Percentiles rank a stretch among this genome's conserved stretches.
Conservation (phyloP, 2,888 invertebrate species). For the Amphipoea oculea region DNA sequence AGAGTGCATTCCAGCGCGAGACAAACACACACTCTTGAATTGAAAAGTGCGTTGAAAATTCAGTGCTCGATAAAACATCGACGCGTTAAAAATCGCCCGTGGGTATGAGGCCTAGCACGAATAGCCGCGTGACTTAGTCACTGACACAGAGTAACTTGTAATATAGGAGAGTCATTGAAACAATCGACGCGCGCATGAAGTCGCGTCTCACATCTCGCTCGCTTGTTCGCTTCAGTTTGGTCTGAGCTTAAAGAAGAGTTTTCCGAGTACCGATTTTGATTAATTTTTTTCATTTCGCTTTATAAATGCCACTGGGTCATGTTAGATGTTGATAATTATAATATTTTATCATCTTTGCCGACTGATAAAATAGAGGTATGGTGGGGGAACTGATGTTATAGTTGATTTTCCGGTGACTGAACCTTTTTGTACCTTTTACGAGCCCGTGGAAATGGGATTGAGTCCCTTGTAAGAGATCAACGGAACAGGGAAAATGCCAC, state of each 20-base stretch:
- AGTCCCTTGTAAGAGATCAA: slow-evolving; percentile 45
- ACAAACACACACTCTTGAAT: background rate
- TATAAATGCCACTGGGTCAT: background rate
- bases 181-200: background rate
- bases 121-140: background rate
- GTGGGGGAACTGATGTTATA: slow-evolving; percentile 32
- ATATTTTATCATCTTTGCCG: slow-evolving; percentile 45
- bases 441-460: slow-evolving; percentile 19
- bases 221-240: background rate
- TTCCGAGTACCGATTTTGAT: slow-evolving; percentile 14
- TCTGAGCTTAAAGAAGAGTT: background rate
- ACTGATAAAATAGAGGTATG: slow-evolving; percentile 9
- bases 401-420: slow-evolving; percentile 44
- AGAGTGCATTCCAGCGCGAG: background rate
- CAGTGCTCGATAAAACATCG: background rate
- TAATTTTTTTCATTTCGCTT: background rate
- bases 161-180: no score
- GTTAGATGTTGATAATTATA: slow-evolving; percentile 6
- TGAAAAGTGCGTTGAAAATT: background rate
- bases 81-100: background rate
- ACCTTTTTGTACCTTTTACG: slow-evolving; percentile 42
- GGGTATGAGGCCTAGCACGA: background rate
- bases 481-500: slow-evolving; percentile 15
- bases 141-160: no score
- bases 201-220: background rate